A percentile compares a stretch with the other conserved stretches of the same genome.
These are phyloP conservation scores for Hassar affinis DNA, from an alignment of 2,113 vertebrate genomes.

Conservation along the genomic window DNA sequence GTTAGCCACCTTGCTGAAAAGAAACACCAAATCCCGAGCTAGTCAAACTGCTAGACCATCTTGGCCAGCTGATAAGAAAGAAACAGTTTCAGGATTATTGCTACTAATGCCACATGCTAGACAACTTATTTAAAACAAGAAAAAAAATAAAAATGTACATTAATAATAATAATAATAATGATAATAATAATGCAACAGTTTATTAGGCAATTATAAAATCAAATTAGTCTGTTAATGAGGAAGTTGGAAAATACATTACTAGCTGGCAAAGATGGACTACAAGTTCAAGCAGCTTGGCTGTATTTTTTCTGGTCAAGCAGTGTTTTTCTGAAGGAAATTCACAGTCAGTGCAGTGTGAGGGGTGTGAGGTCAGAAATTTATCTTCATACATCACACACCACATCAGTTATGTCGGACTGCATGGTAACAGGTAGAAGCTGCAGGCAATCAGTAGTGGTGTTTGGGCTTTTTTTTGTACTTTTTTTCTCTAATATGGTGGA, in stretches of 20 bases:
- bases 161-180: no score
- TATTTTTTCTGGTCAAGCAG: not conserved
- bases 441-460: not conserved
- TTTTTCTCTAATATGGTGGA: not conserved
- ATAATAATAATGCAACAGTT: no score
- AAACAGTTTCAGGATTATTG: not conserved
- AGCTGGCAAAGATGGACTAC: not conserved
- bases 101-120: not conserved
- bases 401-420: not conserved
- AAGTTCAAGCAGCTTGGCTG: not conserved
- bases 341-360: no score
- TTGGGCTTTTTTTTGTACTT: not conserved
- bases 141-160: no score
- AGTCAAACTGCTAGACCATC: not conserved
- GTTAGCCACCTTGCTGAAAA: not conserved
- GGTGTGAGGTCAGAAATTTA: no score
- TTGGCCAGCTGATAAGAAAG: not conserved
- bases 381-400: not conserved
- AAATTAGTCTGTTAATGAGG: not conserved
- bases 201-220: no score
- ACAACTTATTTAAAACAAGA: no score
- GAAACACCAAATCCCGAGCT: not conserved
- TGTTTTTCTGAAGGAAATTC: not conserved
- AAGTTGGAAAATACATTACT: not conserved
- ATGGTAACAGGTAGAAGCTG: not conserved